phyloP scores from a whole-genome alignment of 2,797 vertebrate genomes.

The Lophius americanus region DNA sequence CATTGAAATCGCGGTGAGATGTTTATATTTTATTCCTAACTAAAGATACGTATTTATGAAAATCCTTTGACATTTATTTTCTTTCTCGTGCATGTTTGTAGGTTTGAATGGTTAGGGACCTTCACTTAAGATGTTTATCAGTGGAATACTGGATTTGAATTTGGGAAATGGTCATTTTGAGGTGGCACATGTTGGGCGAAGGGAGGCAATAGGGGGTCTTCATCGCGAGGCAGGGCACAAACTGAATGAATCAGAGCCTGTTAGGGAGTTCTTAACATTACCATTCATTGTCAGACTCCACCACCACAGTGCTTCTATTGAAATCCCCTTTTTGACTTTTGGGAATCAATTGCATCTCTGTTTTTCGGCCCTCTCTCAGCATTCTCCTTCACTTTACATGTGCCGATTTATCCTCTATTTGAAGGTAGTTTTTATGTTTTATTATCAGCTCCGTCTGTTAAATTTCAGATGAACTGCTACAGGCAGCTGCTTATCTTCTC shows the following conservation, averaged over 20 bases:
- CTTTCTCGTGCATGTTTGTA: too few relatives aligned
- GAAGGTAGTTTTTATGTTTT: too few relatives aligned
- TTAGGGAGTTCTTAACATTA: constrained; percentile 15
- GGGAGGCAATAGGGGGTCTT: constrained; percentile 11
- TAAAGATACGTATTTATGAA: too few relatives aligned
- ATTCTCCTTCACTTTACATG: too few relatives aligned
- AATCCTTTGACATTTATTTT: too few relatives aligned
- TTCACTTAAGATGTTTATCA: constrained; percentile 21
- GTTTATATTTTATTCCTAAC: too few relatives aligned
- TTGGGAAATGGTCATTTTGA: constrained; percentile 31
- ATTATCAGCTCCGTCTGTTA: too few relatives aligned
- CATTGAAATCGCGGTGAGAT: too few relatives aligned
- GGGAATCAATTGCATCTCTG: constrained; percentile 22
- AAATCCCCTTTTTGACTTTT: constrained; percentile 5
- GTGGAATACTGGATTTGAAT: constrained; percentile 10
- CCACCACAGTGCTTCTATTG: constrained; percentile 17
- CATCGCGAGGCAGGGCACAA: constrained; percentile 2
- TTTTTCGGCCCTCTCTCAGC: background rate
- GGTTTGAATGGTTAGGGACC: too few relatives aligned
- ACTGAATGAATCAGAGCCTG: constrained; percentile 3
- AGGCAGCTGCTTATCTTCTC: too few relatives aligned
- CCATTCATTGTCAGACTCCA: constrained; percentile 25
- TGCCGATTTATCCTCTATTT: too few relatives aligned
- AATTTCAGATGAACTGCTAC: too few relatives aligned
- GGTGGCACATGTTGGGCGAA: constrained; percentile 2